These are phyloP conservation scores for Octopus sinensis DNA, from an alignment of 1,140 invertebrate species.

Conservation along the genomic window DNA sequence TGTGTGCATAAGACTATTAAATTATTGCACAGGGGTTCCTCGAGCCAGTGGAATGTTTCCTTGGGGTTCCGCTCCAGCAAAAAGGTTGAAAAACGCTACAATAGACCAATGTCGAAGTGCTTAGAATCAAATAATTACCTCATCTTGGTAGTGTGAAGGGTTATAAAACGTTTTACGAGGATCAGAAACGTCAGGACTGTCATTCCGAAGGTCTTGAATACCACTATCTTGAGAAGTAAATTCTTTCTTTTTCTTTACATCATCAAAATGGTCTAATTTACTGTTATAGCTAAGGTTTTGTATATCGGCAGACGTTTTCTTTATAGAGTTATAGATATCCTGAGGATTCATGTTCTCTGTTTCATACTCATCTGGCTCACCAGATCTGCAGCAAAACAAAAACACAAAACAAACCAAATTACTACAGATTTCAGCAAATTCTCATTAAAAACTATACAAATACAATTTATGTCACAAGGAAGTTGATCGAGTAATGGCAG, in stretches of 20 bases:
- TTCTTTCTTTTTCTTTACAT: conserved; percentile 64
- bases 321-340: conserved; percentile 77
- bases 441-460: too few relatives aligned
- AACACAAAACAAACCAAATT: not conserved
- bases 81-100: too few relatives aligned
- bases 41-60: too few relatives aligned
- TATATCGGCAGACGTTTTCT: conserved; percentile 89
- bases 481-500: too few relatives aligned
- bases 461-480: too few relatives aligned
- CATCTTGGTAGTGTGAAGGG: conserved; percentile 48
- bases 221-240: conserved; percentile 85
- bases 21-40: too few relatives aligned
- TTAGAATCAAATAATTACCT: conserved; percentile 25
- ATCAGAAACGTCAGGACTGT: conserved; percentile 55
- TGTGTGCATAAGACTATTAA: too few relatives aligned
- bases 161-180: conserved; percentile 41
- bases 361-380: conserved; percentile 56
- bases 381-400: not conserved
- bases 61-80: too few relatives aligned
- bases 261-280: conserved; percentile 50
- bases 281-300: conserved; percentile 78
- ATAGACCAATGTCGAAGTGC: too few relatives aligned
- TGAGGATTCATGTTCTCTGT: conserved; percentile 76
- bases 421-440: too few relatives aligned
- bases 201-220: conserved; percentile 69